phyloP scores from a whole-genome alignment of 1,140 invertebrate genomes.

The Rhopalosiphum maidis region DNA sequence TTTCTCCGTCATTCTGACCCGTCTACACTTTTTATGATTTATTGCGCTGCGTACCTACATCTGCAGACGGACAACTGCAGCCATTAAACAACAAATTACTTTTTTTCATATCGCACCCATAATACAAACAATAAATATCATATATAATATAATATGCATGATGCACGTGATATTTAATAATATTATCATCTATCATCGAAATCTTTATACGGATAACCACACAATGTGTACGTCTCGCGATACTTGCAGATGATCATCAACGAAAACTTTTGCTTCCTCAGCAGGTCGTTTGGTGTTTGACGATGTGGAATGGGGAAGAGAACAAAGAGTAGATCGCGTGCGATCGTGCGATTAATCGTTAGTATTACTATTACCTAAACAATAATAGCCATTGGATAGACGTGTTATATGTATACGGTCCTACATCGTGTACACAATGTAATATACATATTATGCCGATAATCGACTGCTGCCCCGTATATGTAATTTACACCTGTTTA shows the following conservation, averaged over 20 bases:
- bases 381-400: neutral
- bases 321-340: conserved; percentile 18
- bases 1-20: neutral
- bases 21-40: conserved; percentile 13
- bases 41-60: neutral
- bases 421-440: neutral
- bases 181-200: neutral
- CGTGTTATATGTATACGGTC: neutral
- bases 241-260: neutral
- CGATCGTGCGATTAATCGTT: neutral
- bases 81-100: conserved; percentile 38
- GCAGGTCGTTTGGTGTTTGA: neutral
- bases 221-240: neutral
- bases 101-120: conserved; percentile 6
- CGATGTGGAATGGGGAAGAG: neutral
- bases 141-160: neutral
- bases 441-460: neutral
- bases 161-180: neutral
- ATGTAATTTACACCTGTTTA: neutral
- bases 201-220: neutral
- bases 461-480: neutral
- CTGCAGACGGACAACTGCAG: neutral
- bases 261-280: neutral
- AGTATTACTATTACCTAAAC: neutral
- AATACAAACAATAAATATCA: neutral